Percentiles rank a stretch among this genome's conserved stretches.
Conservation (phyloP, 35 echinoderm and acorn worm species). For the Lytechinus variegatus region DNA sequence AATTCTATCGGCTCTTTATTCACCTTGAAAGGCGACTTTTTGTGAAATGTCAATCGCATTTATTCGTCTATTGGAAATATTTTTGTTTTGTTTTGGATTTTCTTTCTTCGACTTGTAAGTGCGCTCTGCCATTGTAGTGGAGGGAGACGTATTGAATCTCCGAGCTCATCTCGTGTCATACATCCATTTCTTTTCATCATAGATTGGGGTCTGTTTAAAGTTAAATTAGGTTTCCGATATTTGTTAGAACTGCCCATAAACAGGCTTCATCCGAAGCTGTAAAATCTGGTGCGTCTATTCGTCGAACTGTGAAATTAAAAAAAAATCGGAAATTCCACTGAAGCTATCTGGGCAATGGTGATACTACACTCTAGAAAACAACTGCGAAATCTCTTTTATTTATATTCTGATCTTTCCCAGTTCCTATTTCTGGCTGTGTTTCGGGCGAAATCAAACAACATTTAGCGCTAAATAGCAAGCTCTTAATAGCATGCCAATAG, state of each 20-base stretch:
- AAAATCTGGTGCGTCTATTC: background rate
- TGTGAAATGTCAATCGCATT: conserved; percentile 4
- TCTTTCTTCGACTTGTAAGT: background rate
- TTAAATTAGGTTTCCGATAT: background rate
- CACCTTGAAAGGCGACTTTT: background rate
- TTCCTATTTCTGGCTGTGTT: no score
- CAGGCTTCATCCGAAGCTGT: background rate
- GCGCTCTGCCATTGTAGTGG: background rate
- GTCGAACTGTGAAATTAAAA: conserved; percentile 19
- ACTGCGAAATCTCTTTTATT: background rate
- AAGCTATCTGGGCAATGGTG: background rate
- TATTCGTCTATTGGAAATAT: background rate
- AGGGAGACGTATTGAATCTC: background rate
- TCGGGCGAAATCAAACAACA: background rate
- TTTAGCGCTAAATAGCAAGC: background rate
- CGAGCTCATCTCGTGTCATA: background rate
- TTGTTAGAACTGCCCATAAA: background rate
- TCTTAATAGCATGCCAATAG: background rate
- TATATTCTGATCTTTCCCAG: background rate
- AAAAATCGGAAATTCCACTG: background rate
- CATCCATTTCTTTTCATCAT: background rate
- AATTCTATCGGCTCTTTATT: background rate
- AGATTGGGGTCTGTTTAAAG: background rate
- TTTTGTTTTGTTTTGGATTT: background rate
- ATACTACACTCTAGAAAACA: background rate